Evolutionary conservation across 2,797 vertebrate species (phyloP), one percentile per base, ranked within the genome.

Genomic region (Squalus acanthias): DNA sequence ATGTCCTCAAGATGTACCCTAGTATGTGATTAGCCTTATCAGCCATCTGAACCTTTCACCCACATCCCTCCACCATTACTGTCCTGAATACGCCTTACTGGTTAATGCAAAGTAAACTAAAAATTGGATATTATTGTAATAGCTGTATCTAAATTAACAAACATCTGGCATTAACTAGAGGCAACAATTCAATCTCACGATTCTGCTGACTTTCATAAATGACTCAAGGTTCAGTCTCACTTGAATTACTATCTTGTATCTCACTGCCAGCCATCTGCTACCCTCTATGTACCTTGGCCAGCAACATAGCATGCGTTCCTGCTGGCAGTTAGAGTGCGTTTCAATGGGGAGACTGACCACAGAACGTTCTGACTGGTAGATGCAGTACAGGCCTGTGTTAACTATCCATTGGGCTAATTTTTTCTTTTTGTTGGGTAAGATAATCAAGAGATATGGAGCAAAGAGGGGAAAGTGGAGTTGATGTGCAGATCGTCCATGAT

Each of bases 11-110:
- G 91, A 93, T n/a, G 65, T 93, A 69, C 67, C 65, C 33, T 46
- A 12, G 46, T 50, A 85, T 85, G 46, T 85, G 39, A 85, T 85
- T 85, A 6, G 82, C 2, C 82, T 85, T 85, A 85, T 85, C 82
- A 85, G 39, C 20, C 39, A 93, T 69, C 91, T 69, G 67, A 69
- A 93, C 91, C 91, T 93, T 93, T 93, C 91, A 46, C 63, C n/a
- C n/a, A 93, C 24, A 93, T 69, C 63, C 65, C 22, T 93, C 63
- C n/a, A 93, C 65, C 91, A 24, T 69, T 39, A 69, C 65, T 93
- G n/a, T 93, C 91, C 20, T 46, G 17, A 69, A 69, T 69, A 24
- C 24, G 65, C n/a, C 29, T 67, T 26, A 93, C 17, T 93, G 20
- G 39, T 46, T 69, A 39, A 93, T 39, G 5, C 65, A 69, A 93